These are phyloP conservation scores for Colletes latitarsis DNA, from an alignment of 1,140 invertebrate species.

Conservation along the genomic window DNA sequence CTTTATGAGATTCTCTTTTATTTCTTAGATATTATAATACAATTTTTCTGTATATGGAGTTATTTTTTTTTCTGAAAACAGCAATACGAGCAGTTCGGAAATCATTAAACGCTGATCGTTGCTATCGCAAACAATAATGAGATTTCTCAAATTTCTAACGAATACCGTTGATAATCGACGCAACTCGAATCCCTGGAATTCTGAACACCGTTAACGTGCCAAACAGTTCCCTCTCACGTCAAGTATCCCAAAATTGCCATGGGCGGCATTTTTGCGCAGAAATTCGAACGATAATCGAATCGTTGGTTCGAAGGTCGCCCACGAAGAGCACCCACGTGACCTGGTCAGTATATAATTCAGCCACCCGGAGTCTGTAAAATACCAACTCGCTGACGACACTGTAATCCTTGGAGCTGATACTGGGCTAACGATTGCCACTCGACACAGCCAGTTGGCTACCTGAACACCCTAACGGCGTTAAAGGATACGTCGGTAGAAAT, in stretches of 20 bases:
- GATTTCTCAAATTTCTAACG: neutral
- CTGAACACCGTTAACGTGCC: neutral
- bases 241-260: neutral
- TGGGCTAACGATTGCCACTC: constrained; percentile 1
- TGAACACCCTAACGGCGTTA: constrained; percentile 28
- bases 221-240: too few relatives aligned
- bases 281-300: constrained; percentile 18
- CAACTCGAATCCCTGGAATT: neutral
- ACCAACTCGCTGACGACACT: constrained; percentile 29
- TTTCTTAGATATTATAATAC: too few relatives aligned
- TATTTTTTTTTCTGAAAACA: too few relatives aligned
- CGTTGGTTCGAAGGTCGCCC: constrained; percentile 21
- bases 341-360: constrained; percentile 6
- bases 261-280: neutral
- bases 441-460: constrained; percentile 25
- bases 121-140: neutral
- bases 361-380: constrained; percentile 6
- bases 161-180: neutral
- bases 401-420: constrained; percentile 14
- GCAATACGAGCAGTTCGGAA: too few relatives aligned
- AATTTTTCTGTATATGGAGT: too few relatives aligned
- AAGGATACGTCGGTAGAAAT: constrained; percentile 25
- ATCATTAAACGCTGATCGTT: neutral
- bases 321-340: constrained; percentile 16
- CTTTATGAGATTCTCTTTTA: too few relatives aligned